Base-by-base conservation (phyloP, 2,888 invertebrate genomes). In the Omphaloscelis lunosa region DNA sequence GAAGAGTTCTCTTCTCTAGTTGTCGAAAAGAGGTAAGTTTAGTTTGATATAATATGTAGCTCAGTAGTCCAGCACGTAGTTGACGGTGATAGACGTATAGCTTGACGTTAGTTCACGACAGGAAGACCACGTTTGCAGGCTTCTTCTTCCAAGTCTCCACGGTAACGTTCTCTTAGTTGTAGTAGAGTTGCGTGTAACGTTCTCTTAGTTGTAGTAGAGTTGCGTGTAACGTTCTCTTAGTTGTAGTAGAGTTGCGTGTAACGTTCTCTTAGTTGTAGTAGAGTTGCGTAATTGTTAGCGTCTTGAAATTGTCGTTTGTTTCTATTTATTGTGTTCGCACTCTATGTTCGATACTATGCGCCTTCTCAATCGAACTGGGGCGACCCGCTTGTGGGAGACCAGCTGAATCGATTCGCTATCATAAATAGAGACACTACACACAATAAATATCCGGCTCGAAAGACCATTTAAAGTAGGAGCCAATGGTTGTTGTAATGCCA, bases 51-150 rank as follows among this genome's bases (percentile, higher is more conserved):
- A n/a, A 11, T 9, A n/a, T 56, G 53, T 56, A 68, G 67, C 51
- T 67, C 51, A 67, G 67, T 67, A 67, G 67, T 34, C 34, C 51
- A 51, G 20, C 48, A 29, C 66, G 39, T n/a, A 63, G 48, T 29
- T 66, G 66, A 66, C 48, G n/a, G n/a, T n/a, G n/a, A n/a, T n/a
- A 9, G 23, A 51, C 48, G 66, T 66, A 29, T 48, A 66, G 48
- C 29, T 67, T 51, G 66, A 51, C 23, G 51, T 48, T 29, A 67
- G 66, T 67, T 67, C 66, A 67, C 51, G 51, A 34, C 66, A 51
- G 51, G 15, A 67, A 67, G 12, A 15, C 23, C 23, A 15, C 66
- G 48, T 67, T 67, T 51, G 66, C 29, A 67, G 15, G 66, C 23
- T 51, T 67, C 66, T 51, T 29, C 23, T 66, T 48, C 15, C 66